A percentile compares a stretch with the other conserved stretches of the same genome.
Conservation (phyloP, 2,888 invertebrate genomes). For the Stenichneumon culpator region DNA sequence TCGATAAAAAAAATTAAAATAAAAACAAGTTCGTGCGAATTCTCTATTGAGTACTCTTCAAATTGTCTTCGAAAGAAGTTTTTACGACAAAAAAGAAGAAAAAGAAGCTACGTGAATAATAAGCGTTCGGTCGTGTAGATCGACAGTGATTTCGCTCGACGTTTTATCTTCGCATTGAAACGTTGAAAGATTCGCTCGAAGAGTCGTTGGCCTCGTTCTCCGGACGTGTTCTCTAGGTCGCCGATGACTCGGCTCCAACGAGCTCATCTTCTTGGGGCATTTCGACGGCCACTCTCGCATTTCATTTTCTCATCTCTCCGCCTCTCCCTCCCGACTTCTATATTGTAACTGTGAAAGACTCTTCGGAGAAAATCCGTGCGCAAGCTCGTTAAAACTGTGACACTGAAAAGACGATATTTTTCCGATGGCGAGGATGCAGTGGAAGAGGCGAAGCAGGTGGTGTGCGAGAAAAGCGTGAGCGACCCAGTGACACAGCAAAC, state of each 20-base stretch:
- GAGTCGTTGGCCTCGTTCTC: conserved; percentile 46
- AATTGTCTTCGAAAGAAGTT: not conserved
- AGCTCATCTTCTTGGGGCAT: not conserved
- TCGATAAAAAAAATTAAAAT: no score
- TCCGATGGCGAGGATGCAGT: not conserved
- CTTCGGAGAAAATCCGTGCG: conserved; percentile 33
- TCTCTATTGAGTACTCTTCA: no score
- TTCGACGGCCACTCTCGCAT: conserved; percentile 18
- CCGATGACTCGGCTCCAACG: conserved; percentile 47
- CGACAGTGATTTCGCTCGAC: not conserved
- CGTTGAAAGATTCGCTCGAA: conserved; percentile 13
- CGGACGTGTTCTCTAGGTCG: conserved; percentile 60
- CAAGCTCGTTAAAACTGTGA: conserved; percentile 36
- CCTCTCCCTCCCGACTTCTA: not conserved
- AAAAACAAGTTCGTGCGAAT: no score
- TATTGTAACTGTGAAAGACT: not conserved
- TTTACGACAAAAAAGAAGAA: not conserved
- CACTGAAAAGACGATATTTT: conserved; percentile 12
- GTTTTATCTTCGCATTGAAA: conserved; percentile 8
- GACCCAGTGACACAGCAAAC: conserved; percentile 58
- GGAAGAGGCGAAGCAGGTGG: conserved; percentile 30
- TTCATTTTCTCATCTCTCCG: conserved; percentile 33
- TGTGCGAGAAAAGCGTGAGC: conserved; percentile 40
- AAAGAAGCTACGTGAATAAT: not conserved
- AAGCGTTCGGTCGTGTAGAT: not conserved